These are phyloP conservation scores for Pseudochaenichthys georgianus DNA, from an alignment of 2,797 vertebrate species.

Conservation along the genomic window DNA sequence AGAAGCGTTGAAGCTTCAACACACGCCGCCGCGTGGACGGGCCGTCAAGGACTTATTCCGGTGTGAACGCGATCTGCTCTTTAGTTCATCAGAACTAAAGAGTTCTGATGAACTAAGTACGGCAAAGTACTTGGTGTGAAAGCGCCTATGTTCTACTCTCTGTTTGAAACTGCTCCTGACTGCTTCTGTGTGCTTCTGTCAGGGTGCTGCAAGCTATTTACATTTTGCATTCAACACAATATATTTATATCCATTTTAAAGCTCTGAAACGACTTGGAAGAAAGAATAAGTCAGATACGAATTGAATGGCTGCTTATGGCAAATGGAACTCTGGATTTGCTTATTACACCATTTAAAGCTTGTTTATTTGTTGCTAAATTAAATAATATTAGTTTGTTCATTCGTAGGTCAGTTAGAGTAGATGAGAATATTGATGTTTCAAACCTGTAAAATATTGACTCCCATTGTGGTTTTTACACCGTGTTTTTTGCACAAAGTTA, in stretches of 20 bases:
- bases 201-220: slow-evolving; percentile 5
- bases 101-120: too few relatives aligned
- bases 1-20: too few relatives aligned
- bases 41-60: too few relatives aligned
- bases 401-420: background rate
- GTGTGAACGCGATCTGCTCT: too few relatives aligned
- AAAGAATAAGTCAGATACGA: slow-evolving; percentile 3
- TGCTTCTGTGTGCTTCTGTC: slow-evolving; percentile 14
- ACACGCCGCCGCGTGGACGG: too few relatives aligned
- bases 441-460: too few relatives aligned
- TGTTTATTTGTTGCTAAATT: background rate
- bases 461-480: too few relatives aligned
- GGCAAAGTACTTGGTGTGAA: too few relatives aligned
- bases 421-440: background rate
- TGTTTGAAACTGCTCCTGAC: slow-evolving; percentile 1
- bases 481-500: too few relatives aligned
- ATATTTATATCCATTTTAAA: too few relatives aligned
- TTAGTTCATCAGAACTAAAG: too few relatives aligned
- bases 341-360: slow-evolving; percentile 12
- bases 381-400: too few relatives aligned
- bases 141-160: background rate
- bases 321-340: background rate
- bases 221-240: background rate
- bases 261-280: background rate
- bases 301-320: slow-evolving; percentile 5